A percentile compares a stretch with the other conserved stretches of the same genome.
Evolutionary conservation across 2,888 invertebrate genomes (phyloP).

Genomic region (Parascotia fuliginaria): DNA sequence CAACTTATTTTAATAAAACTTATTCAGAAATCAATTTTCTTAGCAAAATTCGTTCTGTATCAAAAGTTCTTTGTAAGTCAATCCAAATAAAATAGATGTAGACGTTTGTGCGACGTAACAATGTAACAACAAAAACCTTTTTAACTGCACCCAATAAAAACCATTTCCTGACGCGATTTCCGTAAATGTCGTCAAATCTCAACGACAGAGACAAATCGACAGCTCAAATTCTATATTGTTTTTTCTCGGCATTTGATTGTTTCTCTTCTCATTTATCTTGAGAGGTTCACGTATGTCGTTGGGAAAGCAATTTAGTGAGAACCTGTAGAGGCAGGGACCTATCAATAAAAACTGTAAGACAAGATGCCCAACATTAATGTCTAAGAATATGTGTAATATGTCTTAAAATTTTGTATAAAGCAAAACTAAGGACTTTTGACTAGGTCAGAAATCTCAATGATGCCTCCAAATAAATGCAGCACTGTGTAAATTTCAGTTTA

Average conservation of each 20-base stretch:
- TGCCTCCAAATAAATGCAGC: too few species aligned
- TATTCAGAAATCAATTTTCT: neutral
- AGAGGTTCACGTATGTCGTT: constrained; percentile 31
- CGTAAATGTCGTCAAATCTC: constrained; percentile 47
- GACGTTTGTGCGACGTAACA: neutral
- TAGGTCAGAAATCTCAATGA: too few species aligned
- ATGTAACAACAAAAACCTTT: neutral
- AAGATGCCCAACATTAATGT: constrained; percentile 32
- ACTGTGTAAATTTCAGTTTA: too few species aligned
- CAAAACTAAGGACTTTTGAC: too few species aligned
- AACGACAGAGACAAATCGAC: constrained; percentile 60
- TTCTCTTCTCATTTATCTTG: constrained; percentile 54
- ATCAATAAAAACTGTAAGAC: constrained; percentile 32
- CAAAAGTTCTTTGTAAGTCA: neutral
- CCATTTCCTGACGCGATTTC: constrained; percentile 16
- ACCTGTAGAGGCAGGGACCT: constrained; percentile 34
- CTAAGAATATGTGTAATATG: neutral
- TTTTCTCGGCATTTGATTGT: constrained; percentile 52
- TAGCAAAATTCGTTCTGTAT: neutral
- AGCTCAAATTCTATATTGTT: constrained; percentile 57
- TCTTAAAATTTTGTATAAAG: neutral
- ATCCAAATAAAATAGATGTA: neutral
- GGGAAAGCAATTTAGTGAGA: constrained; percentile 45
- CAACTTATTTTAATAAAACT: too few species aligned
- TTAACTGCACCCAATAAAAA: constrained; percentile 2